phyloP scores from a whole-genome alignment of 2,113 vertebrate species.

The Peucedramus taeniatus region DNA sequence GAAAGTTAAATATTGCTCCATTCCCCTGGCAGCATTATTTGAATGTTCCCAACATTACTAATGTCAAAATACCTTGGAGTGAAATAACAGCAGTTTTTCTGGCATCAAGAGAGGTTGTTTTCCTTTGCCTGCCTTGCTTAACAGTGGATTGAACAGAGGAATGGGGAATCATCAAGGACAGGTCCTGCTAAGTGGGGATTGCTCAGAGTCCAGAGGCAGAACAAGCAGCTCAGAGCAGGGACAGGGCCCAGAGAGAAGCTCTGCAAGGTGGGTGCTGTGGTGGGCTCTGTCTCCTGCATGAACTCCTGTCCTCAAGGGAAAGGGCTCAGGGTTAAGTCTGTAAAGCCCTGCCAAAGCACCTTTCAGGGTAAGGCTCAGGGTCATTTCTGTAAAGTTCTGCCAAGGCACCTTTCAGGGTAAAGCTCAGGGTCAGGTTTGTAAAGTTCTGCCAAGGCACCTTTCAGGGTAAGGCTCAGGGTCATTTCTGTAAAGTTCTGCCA shows the following conservation, averaged over 20 bases:
- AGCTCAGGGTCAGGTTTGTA: neutral
- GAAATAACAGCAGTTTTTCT: neutral
- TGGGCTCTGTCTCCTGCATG: neutral
- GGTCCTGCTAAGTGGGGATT: neutral
- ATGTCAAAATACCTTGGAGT: conserved; percentile 38
- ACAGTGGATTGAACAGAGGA: neutral
- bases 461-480: neutral
- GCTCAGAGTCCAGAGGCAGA: neutral
- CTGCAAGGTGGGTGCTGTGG: neutral
- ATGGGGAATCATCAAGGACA: neutral
- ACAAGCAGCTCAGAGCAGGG: neutral
- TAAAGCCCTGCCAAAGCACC: neutral
- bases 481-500: neutral
- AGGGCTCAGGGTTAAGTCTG: neutral
- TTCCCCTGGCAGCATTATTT: conserved; percentile 47
- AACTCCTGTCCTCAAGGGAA: neutral
- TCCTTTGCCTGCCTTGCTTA: neutral
- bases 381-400: neutral
- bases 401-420: neutral
- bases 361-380: neutral
- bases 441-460: no score
- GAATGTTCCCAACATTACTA: conserved; percentile 31
- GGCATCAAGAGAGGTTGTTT: neutral
- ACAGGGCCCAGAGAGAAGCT: neutral
- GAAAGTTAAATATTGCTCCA: conserved; percentile 60